Conservation (phyloP, 1,140 invertebrate genomes). For the Pseudomyrmex flavicornis region DNA sequence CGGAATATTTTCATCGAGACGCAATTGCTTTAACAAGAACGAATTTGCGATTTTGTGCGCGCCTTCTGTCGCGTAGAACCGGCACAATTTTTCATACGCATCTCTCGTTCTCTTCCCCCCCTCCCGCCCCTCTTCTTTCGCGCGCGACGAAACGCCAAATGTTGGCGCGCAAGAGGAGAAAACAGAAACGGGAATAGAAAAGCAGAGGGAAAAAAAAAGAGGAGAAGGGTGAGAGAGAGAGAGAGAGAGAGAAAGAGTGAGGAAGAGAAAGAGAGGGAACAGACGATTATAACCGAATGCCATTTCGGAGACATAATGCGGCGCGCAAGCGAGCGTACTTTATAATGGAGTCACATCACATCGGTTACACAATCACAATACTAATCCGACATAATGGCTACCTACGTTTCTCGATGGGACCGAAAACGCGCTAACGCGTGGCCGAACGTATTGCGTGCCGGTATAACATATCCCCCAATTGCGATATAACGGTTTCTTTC, state of each 20-base stretch:
- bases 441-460: background rate
- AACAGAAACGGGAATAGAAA: slow-evolving; percentile 19
- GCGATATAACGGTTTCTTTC: slow-evolving; percentile 66
- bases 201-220: slow-evolving; percentile 28
- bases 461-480: background rate
- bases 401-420: slow-evolving; percentile 73
- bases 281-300: slow-evolving; percentile 67
- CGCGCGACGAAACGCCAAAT: slow-evolving; percentile 68
- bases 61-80: slow-evolving; percentile 13
- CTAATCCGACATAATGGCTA: slow-evolving; percentile 84
- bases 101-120: background rate
- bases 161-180: slow-evolving; percentile 63
- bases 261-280: slow-evolving; percentile 51
- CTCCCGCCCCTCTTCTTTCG: background rate
- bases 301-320: slow-evolving; percentile 75
- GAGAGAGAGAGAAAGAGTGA: slow-evolving; percentile 27
- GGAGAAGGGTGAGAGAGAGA: slow-evolving; percentile 24
- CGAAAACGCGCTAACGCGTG: slow-evolving; percentile 68
- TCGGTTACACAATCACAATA: slow-evolving; percentile 85
- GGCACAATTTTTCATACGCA: slow-evolving; percentile 23
- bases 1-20: slow-evolving; percentile 31
- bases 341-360: slow-evolving; percentile 84
- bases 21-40: slow-evolving; percentile 20
- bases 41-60: slow-evolving; percentile 23
- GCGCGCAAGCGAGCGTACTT: slow-evolving; percentile 69